Evolutionary conservation across 2,113 vertebrate species (phyloP).

Genomic region (Platysternon megacephalum): DNA sequence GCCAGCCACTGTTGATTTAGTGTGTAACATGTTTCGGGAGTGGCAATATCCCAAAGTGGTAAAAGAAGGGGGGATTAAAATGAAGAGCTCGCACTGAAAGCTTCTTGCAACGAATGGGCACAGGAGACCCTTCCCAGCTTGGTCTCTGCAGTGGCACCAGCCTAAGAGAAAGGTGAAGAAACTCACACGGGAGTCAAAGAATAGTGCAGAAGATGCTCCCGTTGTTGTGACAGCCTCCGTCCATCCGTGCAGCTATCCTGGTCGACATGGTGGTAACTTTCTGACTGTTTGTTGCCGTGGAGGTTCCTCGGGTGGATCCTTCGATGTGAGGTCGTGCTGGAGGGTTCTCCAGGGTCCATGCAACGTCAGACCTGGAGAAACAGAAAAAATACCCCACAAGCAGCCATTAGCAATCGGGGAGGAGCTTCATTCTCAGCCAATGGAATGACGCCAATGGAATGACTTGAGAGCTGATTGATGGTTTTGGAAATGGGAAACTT

Average conservation of each 20-base stretch:
- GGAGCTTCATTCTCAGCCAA: neutral
- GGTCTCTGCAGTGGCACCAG: neutral
- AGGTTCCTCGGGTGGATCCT: constrained; percentile 72
- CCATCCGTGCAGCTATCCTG: constrained; percentile 86
- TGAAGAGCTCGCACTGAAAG: too few relatives aligned
- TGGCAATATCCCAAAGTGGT: neutral
- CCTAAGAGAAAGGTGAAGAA: neutral
- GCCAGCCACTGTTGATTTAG: neutral
- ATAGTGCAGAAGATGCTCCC: constrained; percentile 88
- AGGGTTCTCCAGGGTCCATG: constrained; percentile 85
- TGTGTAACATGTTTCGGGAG: neutral
- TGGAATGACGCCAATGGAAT: neutral
- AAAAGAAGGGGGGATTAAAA: neutral
- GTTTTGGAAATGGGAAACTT: neutral
- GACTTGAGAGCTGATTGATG: neutral
- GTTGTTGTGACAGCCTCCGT: constrained; percentile 85
- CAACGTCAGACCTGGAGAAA: constrained; percentile 66
- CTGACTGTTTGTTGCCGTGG: constrained; percentile 70
- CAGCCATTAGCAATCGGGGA: neutral
- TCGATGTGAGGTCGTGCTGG: constrained; percentile 82
- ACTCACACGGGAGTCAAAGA: constrained; percentile 73
- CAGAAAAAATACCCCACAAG: neutral
- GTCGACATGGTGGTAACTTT: constrained; percentile 82
- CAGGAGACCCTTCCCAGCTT: neutral
- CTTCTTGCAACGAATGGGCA: neutral